These are phyloP conservation scores for Dasysyrphus albostriatus DNA, from an alignment of 2,888 invertebrate genomes.

Conservation along the genomic window DNA sequence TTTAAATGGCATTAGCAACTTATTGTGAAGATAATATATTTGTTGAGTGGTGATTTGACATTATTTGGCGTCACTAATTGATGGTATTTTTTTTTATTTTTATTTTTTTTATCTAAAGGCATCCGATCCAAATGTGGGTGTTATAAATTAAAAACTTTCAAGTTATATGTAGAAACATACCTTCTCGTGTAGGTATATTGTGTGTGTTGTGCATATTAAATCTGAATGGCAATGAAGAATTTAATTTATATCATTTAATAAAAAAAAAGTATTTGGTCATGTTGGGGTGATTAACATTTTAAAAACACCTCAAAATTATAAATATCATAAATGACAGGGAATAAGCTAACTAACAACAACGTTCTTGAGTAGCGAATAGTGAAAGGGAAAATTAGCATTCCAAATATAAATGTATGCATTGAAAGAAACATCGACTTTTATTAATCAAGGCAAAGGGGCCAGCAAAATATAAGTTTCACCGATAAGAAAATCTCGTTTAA, in stretches of 20 bases:
- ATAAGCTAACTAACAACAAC: not conserved
- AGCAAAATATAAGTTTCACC: too few relatives aligned
- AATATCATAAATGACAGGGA: constrained; percentile 7
- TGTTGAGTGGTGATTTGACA: constrained; percentile 70
- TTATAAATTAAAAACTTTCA: constrained; percentile 53
- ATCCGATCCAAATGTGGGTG: constrained; percentile 55
- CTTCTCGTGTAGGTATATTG: not conserved
- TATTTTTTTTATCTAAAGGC: constrained; percentile 46
- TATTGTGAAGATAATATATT: constrained; percentile 62
- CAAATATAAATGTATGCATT: too few relatives aligned
- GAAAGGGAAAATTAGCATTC: not conserved
- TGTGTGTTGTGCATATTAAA: constrained; percentile 9
- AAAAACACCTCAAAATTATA: constrained; percentile 3
- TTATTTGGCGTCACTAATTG: constrained; percentile 70
- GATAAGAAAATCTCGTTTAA: too few relatives aligned
- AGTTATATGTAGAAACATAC: not conserved
- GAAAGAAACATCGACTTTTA: too few relatives aligned
- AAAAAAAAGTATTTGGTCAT: not conserved
- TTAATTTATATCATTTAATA: constrained; percentile 16
- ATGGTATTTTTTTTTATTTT: constrained; percentile 23
- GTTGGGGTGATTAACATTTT: not conserved
- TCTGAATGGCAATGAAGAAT: constrained; percentile 28
- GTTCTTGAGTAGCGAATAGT: not conserved
- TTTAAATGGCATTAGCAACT: constrained; percentile 70
- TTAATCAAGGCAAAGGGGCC: too few relatives aligned